Conservation (phyloP, 1,140 invertebrate genomes). For the Meloidogyne hapla region DNA sequence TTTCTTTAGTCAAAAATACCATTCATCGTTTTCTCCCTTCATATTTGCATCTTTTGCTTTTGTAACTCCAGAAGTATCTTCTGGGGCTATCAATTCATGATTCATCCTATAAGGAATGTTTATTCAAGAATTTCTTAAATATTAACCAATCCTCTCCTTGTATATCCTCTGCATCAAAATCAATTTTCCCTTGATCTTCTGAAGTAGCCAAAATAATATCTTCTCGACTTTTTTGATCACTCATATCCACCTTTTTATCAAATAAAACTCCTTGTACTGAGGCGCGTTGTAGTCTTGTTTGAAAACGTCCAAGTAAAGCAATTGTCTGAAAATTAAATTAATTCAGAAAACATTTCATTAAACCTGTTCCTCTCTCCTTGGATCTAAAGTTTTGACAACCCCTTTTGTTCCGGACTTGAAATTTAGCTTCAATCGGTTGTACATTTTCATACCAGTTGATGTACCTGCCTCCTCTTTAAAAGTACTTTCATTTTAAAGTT, state of each 20-base stretch:
- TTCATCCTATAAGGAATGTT: conserved; percentile 71
- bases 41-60: conserved; percentile 92
- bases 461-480: conserved; percentile 63
- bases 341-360: conserved; percentile 13
- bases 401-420: conserved; percentile 69
- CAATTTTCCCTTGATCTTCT: conserved; percentile 45
- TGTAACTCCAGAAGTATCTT: conserved; percentile 75
- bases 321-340: conserved; percentile 69
- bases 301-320: conserved; percentile 77
- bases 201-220: conserved; percentile 43
- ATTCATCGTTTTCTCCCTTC: conserved; percentile 78
- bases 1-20: conserved; percentile 65
- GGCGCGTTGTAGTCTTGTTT: conserved; percentile 68
- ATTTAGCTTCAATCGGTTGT: conserved; percentile 75
- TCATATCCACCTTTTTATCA: conserved; percentile 64
- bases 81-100: conserved; percentile 73
- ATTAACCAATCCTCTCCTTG: conserved; percentile 64
- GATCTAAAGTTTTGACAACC: conserved; percentile 66
- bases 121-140: conserved; percentile 34
- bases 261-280: conserved; percentile 59
- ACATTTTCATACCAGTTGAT: conserved; percentile 75
- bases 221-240: conserved; percentile 35
- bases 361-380: conserved; percentile 65
- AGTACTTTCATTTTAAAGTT: conserved; percentile 21
- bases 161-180: conserved; percentile 54